Conservation (phyloP, 2,888 invertebrate species). For the Onthophagus sagittarius region DNA sequence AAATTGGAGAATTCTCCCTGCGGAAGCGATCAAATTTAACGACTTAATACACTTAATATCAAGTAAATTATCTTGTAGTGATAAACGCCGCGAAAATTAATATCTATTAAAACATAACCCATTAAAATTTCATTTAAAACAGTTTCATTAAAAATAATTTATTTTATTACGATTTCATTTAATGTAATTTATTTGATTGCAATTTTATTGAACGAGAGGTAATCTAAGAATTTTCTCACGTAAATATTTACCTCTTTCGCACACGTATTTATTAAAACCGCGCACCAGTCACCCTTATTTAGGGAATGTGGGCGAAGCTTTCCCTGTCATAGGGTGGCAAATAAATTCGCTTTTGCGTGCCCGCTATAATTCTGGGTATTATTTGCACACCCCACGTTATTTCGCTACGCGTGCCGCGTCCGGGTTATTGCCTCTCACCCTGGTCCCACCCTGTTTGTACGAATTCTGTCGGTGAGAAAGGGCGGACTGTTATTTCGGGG, state of each 20-base stretch:
- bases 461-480: not conserved
- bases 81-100: not conserved
- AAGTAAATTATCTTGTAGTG: not conserved
- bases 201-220: not conserved
- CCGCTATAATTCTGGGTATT: not conserved
- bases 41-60: not conserved
- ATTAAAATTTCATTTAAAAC: not conserved
- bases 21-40: not conserved
- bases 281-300: not conserved
- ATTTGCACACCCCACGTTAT: not conserved
- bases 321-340: not conserved
- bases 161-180: not conserved
- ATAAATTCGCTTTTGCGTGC: not conserved
- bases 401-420: not conserved
- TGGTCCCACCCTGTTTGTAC: not conserved
- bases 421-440: not conserved
- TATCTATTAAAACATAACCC: not conserved
- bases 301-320: not conserved
- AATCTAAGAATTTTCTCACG: too few relatives aligned
- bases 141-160: too few relatives aligned
- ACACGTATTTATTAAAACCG: not conserved
- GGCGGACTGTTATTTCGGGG: not conserved
- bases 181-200: not conserved
- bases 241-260: not conserved
- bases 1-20: not conserved